Percentiles rank a stretch among this genome's conserved stretches.
phyloP scores from a whole-genome alignment of 2,113 vertebrate genomes.

The Aegypius monachus region DNA sequence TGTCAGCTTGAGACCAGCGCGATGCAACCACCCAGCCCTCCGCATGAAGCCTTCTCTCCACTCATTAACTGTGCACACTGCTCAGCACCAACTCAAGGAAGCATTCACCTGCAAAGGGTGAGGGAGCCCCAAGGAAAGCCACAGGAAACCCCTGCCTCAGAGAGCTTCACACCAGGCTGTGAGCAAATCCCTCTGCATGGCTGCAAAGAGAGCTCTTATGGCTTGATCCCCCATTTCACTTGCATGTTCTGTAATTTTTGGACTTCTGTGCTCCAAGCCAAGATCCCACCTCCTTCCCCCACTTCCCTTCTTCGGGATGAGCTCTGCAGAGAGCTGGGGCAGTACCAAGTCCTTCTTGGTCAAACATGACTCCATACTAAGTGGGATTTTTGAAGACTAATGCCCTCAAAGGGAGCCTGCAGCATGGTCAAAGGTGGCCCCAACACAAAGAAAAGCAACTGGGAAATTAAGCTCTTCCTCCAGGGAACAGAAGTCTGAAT shows the following conservation, averaged over 20 bases:
- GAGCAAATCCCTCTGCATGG: rapidly evolving
- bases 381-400: neutral
- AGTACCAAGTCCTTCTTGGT: neutral
- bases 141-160: neutral
- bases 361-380: neutral
- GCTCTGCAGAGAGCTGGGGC: neutral
- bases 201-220: neutral
- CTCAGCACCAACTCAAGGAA: neutral
- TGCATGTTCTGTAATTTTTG: neutral
- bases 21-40: neutral
- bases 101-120: neutral
- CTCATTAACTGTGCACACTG: neutral
- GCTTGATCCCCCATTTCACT: neutral
- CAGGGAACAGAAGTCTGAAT: neutral
- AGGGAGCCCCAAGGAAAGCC: neutral
- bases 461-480: neutral
- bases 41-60: neutral
- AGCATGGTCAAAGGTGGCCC: neutral
- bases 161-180: neutral
- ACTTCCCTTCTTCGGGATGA: neutral
- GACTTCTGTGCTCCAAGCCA: neutral
- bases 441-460: neutral
- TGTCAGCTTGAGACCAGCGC: neutral
- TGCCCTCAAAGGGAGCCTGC: neutral
- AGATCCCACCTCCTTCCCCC: neutral